Base-by-base conservation (phyloP, 2,113 vertebrate species). In the Geothlypis trichas region DNA sequence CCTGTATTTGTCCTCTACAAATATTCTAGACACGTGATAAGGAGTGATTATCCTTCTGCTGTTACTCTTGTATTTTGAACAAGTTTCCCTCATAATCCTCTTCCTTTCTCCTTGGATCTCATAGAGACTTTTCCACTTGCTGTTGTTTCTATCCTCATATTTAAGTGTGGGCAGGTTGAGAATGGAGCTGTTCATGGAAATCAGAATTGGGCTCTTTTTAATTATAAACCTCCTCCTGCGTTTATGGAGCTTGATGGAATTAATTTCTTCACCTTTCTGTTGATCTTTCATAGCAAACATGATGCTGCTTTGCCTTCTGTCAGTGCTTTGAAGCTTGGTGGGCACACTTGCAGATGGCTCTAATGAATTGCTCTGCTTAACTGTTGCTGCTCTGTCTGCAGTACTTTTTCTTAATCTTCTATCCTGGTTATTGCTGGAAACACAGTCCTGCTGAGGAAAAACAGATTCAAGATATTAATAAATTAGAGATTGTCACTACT, bases 1-100 rank as follows among this genome's bases (percentile, higher is more conserved):
- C 31, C 99, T 99, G 33, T 99, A 98, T n/a, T 98, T 98, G 57
- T 99, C 99, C 96, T 99, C 99, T 41, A 99, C 99, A 31, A 98
- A 99, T 93, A 99, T 98, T 71, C 99, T 96, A 7, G 98, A 98
- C 58, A 99, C 98, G 0, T 99, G 99, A 27, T 98, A 98, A 0
- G 98, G 98, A 4, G 98, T 99, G 84, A 99, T 97, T 3, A 98
- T 98, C 63, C 97, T 97, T 58, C 98, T 98, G 73, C 97, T 98
- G 93, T 98, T 98, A 97, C 98, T 98, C 63, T 98, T 98, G 95
- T 99, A 99, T 93, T 99, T 99, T 13, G 98, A 97, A 5, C 99
- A 99, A 6, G 99, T 98, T 71, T 99, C 98, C 26, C 93, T 98
- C 98, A 99, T 98, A 58, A 99, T 96, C 26, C 87, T 91, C 73